Evolutionary conservation across 2,888 invertebrate species (phyloP).

Genomic region (Acheta domesticus): DNA sequence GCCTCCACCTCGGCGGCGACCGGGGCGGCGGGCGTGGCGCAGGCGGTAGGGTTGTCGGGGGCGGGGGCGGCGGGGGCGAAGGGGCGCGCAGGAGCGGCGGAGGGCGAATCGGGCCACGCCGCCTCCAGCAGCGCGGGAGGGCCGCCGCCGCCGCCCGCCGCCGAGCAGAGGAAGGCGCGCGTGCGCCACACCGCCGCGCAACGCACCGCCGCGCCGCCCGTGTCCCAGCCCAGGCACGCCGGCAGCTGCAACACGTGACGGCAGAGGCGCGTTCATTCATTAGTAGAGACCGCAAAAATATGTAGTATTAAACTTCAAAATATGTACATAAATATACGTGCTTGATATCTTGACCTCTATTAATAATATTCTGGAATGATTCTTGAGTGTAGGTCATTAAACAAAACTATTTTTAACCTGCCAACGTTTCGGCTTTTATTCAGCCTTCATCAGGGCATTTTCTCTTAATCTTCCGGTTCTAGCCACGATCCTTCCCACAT

Average conservation of each 20-base stretch:
- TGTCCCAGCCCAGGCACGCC: not conserved
- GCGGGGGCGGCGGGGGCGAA: not conserved
- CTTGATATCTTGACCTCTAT: too few relatives aligned
- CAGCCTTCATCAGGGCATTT: too few relatives aligned
- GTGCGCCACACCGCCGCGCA: not conserved
- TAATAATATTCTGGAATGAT: too few relatives aligned
- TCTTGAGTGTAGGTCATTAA: too few relatives aligned
- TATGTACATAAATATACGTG: too few relatives aligned
- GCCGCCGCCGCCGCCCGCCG: constrained; percentile 41
- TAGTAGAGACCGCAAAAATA: too few relatives aligned
- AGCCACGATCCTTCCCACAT: too few relatives aligned
- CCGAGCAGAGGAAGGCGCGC: constrained; percentile 45
- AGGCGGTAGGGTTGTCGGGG: constrained; percentile 38
- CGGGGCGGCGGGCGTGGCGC: constrained; percentile 38
- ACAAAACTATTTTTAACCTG: too few relatives aligned
- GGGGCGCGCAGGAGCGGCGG: not conserved
- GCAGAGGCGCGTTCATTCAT: too few relatives aligned
- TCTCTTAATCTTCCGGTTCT: too few relatives aligned
- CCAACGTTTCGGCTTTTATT: too few relatives aligned
- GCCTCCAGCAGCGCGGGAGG: constrained; percentile 46
- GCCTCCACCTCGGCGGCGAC: constrained; percentile 46
- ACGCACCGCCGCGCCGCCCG: not conserved
- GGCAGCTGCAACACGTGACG: not conserved
- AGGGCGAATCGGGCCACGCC: constrained; percentile 42
- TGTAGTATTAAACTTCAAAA: too few relatives aligned